phyloP scores from a whole-genome alignment of 1,140 invertebrate species.

The Mesaphorura yosii region DNA sequence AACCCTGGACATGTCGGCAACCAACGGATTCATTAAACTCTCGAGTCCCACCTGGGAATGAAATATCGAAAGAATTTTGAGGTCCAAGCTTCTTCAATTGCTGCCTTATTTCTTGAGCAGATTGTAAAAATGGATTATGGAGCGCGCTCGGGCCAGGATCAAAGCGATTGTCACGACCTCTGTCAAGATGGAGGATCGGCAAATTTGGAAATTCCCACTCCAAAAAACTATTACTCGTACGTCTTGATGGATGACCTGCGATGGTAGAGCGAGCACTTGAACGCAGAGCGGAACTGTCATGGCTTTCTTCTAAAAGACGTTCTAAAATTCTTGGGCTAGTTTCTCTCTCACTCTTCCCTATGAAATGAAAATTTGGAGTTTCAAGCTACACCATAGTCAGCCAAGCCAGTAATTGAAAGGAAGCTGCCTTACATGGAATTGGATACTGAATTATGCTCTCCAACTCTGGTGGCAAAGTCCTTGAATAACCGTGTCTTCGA shows the following conservation, averaged over 20 bases:
- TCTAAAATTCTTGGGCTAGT: slow-evolving; percentile 30
- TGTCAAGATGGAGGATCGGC: background rate
- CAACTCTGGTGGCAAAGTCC: too few relatives aligned
- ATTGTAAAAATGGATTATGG: slow-evolving; percentile 25
- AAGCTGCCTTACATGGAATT: too few relatives aligned
- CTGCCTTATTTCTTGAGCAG: slow-evolving; percentile 20
- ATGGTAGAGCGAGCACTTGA: background rate
- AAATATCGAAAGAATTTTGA: slow-evolving; percentile 28
- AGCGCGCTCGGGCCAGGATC: background rate
- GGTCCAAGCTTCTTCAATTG: slow-evolving; percentile 22
- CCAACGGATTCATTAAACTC: background rate
- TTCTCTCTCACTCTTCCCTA: slow-evolving; percentile 24
- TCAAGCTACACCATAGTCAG: too few relatives aligned
- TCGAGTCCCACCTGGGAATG: background rate
- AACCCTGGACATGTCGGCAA: slow-evolving; percentile 11
- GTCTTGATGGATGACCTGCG: background rate
- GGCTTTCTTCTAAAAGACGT: slow-evolving; percentile 28
- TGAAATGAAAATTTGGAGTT: background rate
- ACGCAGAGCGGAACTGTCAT: slow-evolving; percentile 10
- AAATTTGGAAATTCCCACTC: background rate
- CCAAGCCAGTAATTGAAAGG: too few relatives aligned
- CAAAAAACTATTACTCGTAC: background rate
- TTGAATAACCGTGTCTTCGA: background rate
- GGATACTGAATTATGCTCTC: too few relatives aligned
- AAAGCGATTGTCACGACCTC: background rate